Conservation (phyloP, 2,888 invertebrate genomes). For the Rhyacophila evoluta region DNA sequence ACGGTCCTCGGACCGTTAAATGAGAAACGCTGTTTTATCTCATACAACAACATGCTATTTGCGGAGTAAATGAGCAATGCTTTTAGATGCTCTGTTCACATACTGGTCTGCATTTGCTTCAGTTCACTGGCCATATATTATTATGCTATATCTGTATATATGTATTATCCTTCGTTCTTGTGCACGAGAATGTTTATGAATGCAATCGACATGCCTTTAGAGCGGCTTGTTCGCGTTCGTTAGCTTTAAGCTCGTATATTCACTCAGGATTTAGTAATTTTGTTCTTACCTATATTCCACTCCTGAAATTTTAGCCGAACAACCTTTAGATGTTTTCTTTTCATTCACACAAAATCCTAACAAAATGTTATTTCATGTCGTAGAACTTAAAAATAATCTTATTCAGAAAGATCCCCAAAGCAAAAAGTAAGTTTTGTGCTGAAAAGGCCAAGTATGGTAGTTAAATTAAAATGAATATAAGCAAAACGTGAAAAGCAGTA, state of each 20-base stretch:
- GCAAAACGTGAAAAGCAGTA: too few relatives aligned
- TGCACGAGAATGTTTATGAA: background rate
- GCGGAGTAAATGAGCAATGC: background rate
- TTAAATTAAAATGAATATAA: too few relatives aligned
- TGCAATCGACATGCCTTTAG: slow-evolving; percentile 1
- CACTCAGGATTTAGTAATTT: background rate
- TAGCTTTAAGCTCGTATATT: background rate
- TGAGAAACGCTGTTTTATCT: background rate
- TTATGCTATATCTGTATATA: background rate
- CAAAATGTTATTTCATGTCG: too few relatives aligned
- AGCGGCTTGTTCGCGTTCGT: background rate
- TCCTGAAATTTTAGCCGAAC: background rate
- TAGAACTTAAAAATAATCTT: too few relatives aligned
- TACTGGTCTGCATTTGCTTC: background rate
- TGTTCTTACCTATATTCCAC: background rate
- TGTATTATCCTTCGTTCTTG: background rate
- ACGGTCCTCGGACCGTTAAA: too few relatives aligned
- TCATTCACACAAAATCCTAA: too few relatives aligned
- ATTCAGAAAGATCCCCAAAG: too few relatives aligned
- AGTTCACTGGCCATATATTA: background rate
- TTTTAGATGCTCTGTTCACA: background rate
- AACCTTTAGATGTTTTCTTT: too few relatives aligned
- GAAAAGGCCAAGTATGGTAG: too few relatives aligned
- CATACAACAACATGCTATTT: background rate
- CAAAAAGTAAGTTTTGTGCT: too few relatives aligned